Evolutionary conservation across 2,888 invertebrate genomes (phyloP).

Genomic region (Hypolimnas misippus): DNA sequence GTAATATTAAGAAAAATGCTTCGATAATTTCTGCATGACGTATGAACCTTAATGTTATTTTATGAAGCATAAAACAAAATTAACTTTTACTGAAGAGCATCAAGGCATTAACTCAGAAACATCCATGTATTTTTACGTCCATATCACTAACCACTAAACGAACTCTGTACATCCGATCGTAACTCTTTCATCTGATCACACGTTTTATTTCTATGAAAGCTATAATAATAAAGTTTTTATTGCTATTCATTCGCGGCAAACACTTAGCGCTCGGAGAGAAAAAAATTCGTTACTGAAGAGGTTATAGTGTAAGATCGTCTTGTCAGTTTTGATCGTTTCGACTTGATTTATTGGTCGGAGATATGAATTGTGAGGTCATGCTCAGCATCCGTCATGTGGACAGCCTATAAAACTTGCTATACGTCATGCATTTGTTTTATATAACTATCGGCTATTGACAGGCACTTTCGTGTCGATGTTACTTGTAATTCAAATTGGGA

Average conservation of each 20-base stretch:
- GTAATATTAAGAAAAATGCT: not conserved
- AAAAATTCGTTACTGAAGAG: conserved; percentile 51
- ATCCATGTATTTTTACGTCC: conserved; percentile 15
- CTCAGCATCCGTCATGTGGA: conserved; percentile 70
- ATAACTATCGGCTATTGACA: conserved; percentile 59
- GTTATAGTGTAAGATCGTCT: conserved; percentile 66
- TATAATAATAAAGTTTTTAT: conserved; percentile 81
- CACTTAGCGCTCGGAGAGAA: conserved; percentile 60
- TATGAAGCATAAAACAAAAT: not conserved
- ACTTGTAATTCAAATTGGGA: conserved; percentile 28
- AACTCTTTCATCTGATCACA: conserved; percentile 68
- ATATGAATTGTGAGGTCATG: conserved; percentile 77
- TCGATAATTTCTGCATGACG: not conserved
- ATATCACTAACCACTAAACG: conserved; percentile 31
- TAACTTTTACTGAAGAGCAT: not conserved
- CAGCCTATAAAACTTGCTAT: conserved; percentile 70
- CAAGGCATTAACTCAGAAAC: conserved; percentile 2
- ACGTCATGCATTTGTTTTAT: conserved; percentile 61
- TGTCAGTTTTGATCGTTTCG: conserved; percentile 75
- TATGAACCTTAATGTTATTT: not conserved
- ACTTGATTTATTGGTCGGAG: conserved; percentile 73
- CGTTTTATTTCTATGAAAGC: conserved; percentile 78
- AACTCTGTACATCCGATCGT: conserved; percentile 39
- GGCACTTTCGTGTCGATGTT: conserved; percentile 40
- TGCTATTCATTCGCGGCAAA: conserved; percentile 72